Conservation (phyloP, 1,140 invertebrate species). For the Anastatus disparis region DNA sequence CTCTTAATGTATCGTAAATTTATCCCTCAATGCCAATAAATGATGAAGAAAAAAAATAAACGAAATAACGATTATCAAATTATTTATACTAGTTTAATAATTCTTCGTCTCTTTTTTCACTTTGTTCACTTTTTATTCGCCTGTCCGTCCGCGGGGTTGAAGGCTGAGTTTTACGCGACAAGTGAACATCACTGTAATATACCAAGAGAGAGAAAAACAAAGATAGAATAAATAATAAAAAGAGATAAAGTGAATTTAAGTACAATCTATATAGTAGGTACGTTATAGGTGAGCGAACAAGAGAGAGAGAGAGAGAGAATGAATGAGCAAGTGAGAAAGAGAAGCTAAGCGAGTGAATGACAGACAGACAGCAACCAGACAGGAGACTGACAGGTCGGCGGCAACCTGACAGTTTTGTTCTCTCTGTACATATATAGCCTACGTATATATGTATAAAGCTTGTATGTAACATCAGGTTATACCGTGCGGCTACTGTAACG, state of each 20-base stretch:
- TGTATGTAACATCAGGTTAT: conserved; percentile 56
- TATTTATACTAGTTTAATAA: neutral
- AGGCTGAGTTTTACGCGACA: neutral
- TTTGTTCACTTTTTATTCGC: conserved; percentile 4
- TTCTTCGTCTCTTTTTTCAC: neutral
- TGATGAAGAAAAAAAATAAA: neutral
- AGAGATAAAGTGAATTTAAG: neutral
- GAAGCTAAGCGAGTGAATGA: conserved; percentile 54
- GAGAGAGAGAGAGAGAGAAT: conserved; percentile 7
- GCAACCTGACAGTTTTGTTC: conserved; percentile 59
- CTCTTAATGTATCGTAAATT: neutral
- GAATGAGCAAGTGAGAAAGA: conserved; percentile 8
- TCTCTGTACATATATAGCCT: too few relatives aligned
- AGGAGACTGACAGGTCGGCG: conserved; percentile 62
- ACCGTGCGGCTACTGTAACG: conserved; percentile 57
- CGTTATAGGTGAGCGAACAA: too few relatives aligned
- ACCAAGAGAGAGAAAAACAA: neutral
- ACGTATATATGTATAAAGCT: too few relatives aligned
- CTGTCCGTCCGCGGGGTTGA: neutral
- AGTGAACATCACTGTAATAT: neutral
- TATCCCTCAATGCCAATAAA: neutral
- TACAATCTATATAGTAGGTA: too few relatives aligned
- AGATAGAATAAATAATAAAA: neutral
- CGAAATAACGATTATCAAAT: conserved; percentile 13
- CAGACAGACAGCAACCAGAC: conserved; percentile 63